phyloP scores from a whole-genome alignment of 2,113 vertebrate species.

The Australoheros scitulus region DNA sequence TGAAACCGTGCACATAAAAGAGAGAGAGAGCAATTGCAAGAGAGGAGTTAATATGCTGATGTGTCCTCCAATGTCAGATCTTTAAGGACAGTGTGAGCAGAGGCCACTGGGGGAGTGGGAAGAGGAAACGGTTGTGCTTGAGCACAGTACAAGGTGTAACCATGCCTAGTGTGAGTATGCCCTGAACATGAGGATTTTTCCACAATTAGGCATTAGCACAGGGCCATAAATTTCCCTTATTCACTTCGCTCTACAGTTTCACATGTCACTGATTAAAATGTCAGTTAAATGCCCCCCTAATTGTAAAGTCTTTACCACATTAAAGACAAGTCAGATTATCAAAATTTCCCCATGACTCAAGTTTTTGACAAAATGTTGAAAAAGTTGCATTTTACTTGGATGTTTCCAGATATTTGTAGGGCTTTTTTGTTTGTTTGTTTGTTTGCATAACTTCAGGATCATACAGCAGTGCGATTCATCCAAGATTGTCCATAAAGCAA shows the following conservation, averaged over 20 bases:
- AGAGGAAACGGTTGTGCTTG: background rate
- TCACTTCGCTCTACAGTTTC: background rate
- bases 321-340: background rate
- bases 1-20: fast-evolving
- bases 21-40: background rate
- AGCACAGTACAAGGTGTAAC: background rate
- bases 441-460: background rate
- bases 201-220: background rate
- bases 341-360: background rate
- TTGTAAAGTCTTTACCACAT: background rate
- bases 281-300: background rate
- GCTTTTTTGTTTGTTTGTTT: background rate
- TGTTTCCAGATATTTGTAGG: background rate
- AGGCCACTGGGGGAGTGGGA: background rate
- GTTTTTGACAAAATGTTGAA: background rate
- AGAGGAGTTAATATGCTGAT: background rate
- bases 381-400: background rate
- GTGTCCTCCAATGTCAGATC: background rate
- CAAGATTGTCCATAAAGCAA: background rate
- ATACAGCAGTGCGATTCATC: background rate
- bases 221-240: background rate
- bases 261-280: background rate
- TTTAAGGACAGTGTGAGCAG: background rate
- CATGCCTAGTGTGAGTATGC: background rate
- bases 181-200: background rate